A percentile compares a stretch with the other conserved stretches of the same genome.
These are phyloP conservation scores for Drosophila ohnishii DNA, from an alignment of 1,140 invertebrate genomes.

Conservation along the genomic window DNA sequence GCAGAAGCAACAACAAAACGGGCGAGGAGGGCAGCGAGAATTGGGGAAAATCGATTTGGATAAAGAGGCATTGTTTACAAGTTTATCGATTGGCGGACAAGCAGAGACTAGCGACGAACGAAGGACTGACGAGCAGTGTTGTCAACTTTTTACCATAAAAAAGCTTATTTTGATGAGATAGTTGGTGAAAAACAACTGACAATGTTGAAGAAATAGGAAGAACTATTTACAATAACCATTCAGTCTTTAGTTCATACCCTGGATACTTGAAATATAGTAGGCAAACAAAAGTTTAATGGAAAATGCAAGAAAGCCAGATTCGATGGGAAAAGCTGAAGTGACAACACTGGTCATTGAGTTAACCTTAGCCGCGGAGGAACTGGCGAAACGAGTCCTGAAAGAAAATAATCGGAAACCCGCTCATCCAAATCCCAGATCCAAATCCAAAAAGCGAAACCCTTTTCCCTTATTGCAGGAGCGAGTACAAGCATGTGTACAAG, in stretches of 20 bases:
- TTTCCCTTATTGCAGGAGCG: conserved; percentile 38
- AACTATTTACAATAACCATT: background rate
- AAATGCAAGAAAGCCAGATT: background rate
- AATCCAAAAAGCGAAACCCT: conserved; percentile 22
- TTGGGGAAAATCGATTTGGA: conserved; percentile 75
- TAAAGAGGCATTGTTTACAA: conserved; percentile 68
- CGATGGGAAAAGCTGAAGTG: conserved; percentile 1
- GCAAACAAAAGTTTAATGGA: background rate
- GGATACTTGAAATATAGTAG: background rate
- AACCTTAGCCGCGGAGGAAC: conserved; percentile 34
- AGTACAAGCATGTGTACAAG: conserved; percentile 74
- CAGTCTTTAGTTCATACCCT: background rate
- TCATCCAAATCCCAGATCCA: conserved; percentile 16
- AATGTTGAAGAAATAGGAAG: background rate
- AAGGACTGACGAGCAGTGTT: conserved; percentile 12
- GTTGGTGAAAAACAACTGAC: background rate
- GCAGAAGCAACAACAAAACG: conserved; percentile 56
- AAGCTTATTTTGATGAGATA: background rate
- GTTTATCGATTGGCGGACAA: conserved; percentile 65
- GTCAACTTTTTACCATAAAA: background rate
- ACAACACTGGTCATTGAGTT: conserved; percentile 33
- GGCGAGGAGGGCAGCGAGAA: conserved; percentile 55
- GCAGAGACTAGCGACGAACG: background rate
- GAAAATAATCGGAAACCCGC: background rate
- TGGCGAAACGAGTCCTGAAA: background rate